Evolutionary conservation across 2,888 invertebrate genomes (phyloP), one percentile per base, ranked within the genome.

Genomic region (Exocentrus adspersus): DNA sequence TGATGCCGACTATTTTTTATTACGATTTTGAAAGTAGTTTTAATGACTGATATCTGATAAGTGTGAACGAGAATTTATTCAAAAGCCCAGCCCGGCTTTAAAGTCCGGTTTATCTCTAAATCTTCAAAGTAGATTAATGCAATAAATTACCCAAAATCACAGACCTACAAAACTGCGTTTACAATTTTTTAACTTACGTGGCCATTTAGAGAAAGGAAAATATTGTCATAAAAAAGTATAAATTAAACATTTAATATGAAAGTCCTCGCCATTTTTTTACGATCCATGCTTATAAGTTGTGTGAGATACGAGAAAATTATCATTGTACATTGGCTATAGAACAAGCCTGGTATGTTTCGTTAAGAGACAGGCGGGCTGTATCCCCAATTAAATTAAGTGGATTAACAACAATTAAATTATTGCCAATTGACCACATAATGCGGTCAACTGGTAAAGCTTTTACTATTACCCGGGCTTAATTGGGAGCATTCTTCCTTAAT

Each of bases 361-460:
- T 12, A n/a, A 37, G 37, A 43, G 54, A 61, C 45, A 60, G 53
- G 41, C 64, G 57, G 50, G 58, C 69, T 65, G 62, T 67, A 66
- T 65, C 61, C 67, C 60, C 67, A 66, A 69, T 69, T 67, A 64
- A 63, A 67, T 68, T 69, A 71, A 71, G 60, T 64, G 50, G 66
- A 68, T 71, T 63, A 69, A 65, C 67, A 64, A 69, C 69, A 71
- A 71, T 71, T 71, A 69, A 69, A 71, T 71, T 71, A 71, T 66
- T 65, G 66, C 68, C 69, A 71, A 69, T 71, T 69, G 68, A 67
- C 69, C 66, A 56, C 67, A 64, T 67, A 68, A 67, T 63, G 62
- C 58, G 64, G 60, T 64, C 64, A 66, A 43, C 64, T 57, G 52
- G 46, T 57, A 9, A 37, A 57, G 46, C 52, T 64, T 61, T 68